phyloP scores from a whole-genome alignment of 2,888 invertebrate species.

The Leptinotarsa haldemani region DNA sequence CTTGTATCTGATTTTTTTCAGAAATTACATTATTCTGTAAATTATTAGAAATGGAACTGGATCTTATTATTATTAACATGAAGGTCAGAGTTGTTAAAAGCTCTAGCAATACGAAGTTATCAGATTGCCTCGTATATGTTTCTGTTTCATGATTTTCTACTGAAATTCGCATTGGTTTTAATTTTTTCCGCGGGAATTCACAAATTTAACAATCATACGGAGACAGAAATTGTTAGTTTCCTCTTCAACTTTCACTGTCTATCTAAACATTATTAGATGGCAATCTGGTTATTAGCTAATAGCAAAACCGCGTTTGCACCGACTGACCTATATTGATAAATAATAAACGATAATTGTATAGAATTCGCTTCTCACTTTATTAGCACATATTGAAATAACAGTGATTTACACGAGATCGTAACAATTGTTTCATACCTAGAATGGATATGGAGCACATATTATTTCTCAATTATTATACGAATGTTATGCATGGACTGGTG shows the following conservation, averaged over 20 bases:
- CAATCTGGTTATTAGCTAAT: slow-evolving; percentile 25
- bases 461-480: not conserved
- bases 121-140: no score
- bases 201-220: not conserved
- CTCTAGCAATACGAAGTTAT: no score
- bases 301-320: slow-evolving; percentile 19
- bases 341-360: not conserved
- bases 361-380: slow-evolving; percentile 6
- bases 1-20: no score
- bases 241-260: slow-evolving; percentile 25
- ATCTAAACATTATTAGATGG: slow-evolving; percentile 7
- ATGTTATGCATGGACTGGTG: not conserved
- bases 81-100: no score
- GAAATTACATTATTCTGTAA: no score
- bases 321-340: slow-evolving; percentile 20
- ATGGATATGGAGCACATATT: slow-evolving; percentile 1
- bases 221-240: not conserved
- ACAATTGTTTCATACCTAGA: not conserved
- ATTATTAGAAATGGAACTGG: no score
- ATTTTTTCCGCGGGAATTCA: not conserved
- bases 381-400: not conserved
- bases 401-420: not conserved
- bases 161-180: no score
- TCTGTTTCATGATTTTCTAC: no score
- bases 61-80: no score